Base-by-base conservation (phyloP, 2,113 vertebrate species). In the Thermophis baileyi region DNA sequence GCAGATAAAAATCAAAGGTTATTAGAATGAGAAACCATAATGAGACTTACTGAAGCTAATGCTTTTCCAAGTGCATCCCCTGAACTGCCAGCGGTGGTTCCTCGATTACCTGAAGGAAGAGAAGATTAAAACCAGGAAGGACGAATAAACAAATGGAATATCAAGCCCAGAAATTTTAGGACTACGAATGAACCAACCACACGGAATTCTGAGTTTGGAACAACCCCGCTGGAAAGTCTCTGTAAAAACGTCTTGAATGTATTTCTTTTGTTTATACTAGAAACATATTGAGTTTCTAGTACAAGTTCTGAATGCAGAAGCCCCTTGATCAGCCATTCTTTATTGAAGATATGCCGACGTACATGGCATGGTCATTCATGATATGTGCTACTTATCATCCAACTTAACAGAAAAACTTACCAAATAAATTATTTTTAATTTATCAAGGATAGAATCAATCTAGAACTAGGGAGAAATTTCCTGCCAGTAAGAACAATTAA, bases 61-160 rank as follows among this genome's bases (percentile, higher is more conserved):
- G 99, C 99, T 97, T 99, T 99, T 94, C 99, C 99, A 27, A 99
- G 99, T 46, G 99, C 99, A 1, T 99, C 99, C 95, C 99, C 99
- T 0, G 99, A 99, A 97, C 99, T 99, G 95, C 98, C 98, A 24
- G 99, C 98, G 7, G 98, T 98, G 92, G 98, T 98, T 96, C 98
- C 98, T 96, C 99, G 97, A 96, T 98, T 98, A 91, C 98, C 99
- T 99, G 97, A 81, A 57, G 86, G 1, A 11, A 5, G 90, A 86
- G 16, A 90, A 27, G 24, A 51, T 60, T 51, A 40, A 60, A 60
- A 89, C 25, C 35, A 57, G 30, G 30, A 53, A 51, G 49, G 16
- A n/a, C 16, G 3, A 57, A 81, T 22, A 40, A 81, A 44, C 35
- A 81, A 22, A 81, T 40, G 16, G n/a, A 81, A 81, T 20, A 81